These are phyloP conservation scores for Genyomyrus donnyi DNA, from an alignment of 2,113 vertebrate genomes.

Conservation along the genomic window DNA sequence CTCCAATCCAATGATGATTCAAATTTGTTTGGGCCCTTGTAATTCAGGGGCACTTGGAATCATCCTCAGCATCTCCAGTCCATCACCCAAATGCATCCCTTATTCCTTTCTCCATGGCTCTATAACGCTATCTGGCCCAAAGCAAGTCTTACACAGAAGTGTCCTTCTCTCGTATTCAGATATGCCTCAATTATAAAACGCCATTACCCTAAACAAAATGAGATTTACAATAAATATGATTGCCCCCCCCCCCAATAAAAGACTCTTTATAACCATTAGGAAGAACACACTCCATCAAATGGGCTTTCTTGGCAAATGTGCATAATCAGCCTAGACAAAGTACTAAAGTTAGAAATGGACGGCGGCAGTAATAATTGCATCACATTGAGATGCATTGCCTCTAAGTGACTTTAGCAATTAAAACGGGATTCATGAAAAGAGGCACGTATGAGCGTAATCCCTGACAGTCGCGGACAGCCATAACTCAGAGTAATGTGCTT, in stretches of 20 bases:
- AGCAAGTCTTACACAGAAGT: not conserved
- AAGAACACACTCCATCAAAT: not conserved
- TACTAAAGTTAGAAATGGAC: not conserved
- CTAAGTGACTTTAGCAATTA: constrained; percentile 14
- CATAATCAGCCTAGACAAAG: not conserved
- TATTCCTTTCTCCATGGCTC: not conserved
- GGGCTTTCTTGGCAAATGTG: not conserved
- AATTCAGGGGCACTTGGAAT: not conserved
- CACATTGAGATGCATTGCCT: not conserved
- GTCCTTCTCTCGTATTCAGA: not conserved
- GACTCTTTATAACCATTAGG: constrained; percentile 3
- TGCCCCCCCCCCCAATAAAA: not conserved
- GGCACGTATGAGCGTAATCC: not conserved
- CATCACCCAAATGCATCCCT: not conserved
- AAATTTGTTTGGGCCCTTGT: not conserved
- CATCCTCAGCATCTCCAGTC: not conserved
- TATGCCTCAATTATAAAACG: not conserved
- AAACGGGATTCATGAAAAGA: constrained; percentile 21
- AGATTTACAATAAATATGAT: constrained; percentile 1
- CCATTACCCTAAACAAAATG: constrained; percentile 13
- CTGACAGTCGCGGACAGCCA: not conserved
- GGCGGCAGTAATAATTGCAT: constrained; percentile 1
- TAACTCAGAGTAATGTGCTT: constrained; percentile 13
- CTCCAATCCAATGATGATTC: not conserved
- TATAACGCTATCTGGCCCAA: not conserved